Evolutionary conservation across 2,797 vertebrate genomes (phyloP), one percentile per base, ranked within the genome.

Genomic region (Smutsia temminckii): DNA sequence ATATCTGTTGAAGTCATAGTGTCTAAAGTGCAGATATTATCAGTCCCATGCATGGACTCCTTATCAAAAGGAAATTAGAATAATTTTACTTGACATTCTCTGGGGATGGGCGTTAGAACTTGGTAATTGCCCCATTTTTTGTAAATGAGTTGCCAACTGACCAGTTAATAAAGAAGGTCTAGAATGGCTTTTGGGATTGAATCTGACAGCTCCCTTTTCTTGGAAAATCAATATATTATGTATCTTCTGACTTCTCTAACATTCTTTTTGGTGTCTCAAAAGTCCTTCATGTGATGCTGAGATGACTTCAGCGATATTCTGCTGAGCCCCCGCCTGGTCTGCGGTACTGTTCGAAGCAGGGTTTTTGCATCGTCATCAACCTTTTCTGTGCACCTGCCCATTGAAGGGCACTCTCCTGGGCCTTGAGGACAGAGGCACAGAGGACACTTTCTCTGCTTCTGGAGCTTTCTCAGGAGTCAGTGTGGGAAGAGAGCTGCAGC

Each of bases 161-260:
- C 68, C 83, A 83, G 91, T 94, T 97, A 95, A 91, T 95, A 95
- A 46, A 96, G 85, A 80, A 94, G 87, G 53, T 25, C 92, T 92
- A 88, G 69, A 77, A 71, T 96, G 95, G 89, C 95, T 91, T 93
- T 84, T 37, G 53, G 49, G 90, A 92, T 80, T 95, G 79, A 93
- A 91, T 84, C 89, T 89, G 89, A 95, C 37, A 27, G 25, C 75
- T 94, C 90, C 74, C 79, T 86, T 94, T 95, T 51, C 91, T 96
- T 86, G 61, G 91, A 89, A 97, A 95, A 94, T 97, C 96, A 92
- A 97, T 96, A 95, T 18, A 37, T 95, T 96, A 96, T 96, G 97
- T 96, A 94, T 95, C 92, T 95, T 96, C 86, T 92, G 64, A 59
- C 59, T 75, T 84, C 12, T 12, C 78, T 57, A 78, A 79, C 37